Percentiles rank a stretch among this genome's conserved stretches.
phyloP scores from a whole-genome alignment of 2,797 vertebrate species.

The Huso huso region DNA sequence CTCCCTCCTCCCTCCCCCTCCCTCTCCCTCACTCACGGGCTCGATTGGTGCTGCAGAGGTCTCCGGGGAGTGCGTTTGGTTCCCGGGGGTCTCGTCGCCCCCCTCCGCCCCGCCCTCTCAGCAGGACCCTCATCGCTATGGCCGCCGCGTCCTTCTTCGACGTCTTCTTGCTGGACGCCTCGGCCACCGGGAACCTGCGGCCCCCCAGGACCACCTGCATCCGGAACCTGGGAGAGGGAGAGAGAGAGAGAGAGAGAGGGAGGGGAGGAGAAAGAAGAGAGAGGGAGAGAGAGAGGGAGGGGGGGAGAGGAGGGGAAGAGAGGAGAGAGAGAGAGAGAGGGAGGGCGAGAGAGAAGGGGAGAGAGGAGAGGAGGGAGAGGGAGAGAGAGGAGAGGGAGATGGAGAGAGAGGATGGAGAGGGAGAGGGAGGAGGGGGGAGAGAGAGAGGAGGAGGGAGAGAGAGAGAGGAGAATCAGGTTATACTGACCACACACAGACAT shows the following conservation, averaged over 20 bases:
- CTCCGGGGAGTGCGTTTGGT: constrained; percentile 18
- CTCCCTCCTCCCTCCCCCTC: neutral
- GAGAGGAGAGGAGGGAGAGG: constrained; percentile 10
- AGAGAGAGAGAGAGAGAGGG: constrained; percentile 16
- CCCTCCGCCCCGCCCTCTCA: constrained; percentile 50
- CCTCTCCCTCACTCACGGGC: constrained; percentile 10
- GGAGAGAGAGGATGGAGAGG: too few relatives aligned
- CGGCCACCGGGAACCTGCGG: constrained; percentile 75
- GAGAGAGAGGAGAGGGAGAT: neutral
- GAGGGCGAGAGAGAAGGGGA: neutral
- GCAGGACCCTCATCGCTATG: constrained; percentile 71
- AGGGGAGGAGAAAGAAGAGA: too few relatives aligned
- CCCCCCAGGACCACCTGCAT: constrained; percentile 88
- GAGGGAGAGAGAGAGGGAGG: neutral
- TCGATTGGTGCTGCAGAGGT: constrained; percentile 25
- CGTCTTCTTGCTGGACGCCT: constrained; percentile 88
- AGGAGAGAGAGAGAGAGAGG: neutral
- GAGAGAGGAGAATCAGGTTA: constrained; percentile 6
- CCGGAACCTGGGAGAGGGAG: constrained; percentile 69
- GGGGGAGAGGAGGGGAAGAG: neutral
- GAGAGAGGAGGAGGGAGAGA: neutral
- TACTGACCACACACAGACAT: neutral
- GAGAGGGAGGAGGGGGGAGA: neutral
- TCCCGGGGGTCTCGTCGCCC: constrained; percentile 15
- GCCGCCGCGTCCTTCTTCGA: constrained; percentile 90